Conservation (phyloP, 2,797 vertebrate species). For the Pangasius sanitwongsei region DNA sequence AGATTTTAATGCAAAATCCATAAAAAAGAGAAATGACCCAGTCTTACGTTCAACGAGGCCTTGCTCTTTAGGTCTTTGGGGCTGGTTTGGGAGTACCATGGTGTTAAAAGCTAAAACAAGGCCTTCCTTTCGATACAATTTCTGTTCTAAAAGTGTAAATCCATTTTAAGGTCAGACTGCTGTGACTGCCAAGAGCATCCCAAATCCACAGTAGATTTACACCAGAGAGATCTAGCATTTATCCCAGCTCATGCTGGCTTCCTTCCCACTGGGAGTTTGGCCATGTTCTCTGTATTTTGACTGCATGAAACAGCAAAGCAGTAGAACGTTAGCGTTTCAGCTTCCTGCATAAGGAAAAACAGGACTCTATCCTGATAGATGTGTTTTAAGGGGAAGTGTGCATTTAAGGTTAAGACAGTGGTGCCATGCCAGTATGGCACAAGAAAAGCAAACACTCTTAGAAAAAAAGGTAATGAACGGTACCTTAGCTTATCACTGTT, state of each 20-base stretch:
- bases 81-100: not conserved
- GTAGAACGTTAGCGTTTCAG: not conserved
- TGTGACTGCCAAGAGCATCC: conserved; percentile 33
- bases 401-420: not conserved
- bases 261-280: conserved; percentile 32
- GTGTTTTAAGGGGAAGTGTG: not conserved
- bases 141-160: conserved; percentile 51
- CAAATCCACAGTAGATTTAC: conserved; percentile 37
- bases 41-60: not conserved
- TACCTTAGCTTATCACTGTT: not conserved
- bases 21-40: not conserved
- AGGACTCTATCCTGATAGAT: not conserved
- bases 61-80: not conserved
- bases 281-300: conserved; percentile 12
- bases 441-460: not conserved
- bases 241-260: conserved; percentile 34
- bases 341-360: not conserved
- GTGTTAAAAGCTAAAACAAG: conserved; percentile 29
- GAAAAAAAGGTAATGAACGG: not conserved
- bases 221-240: conserved; percentile 36
- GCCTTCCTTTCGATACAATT: conserved; percentile 19
- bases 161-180: conserved; percentile 44
- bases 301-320: conserved; percentile 2
- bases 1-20: not conserved
- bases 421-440: not conserved